Evolutionary conservation across 2,888 invertebrate genomes (phyloP), one percentile per base, ranked within the genome.

Genomic region (Agrotis ipsilon): DNA sequence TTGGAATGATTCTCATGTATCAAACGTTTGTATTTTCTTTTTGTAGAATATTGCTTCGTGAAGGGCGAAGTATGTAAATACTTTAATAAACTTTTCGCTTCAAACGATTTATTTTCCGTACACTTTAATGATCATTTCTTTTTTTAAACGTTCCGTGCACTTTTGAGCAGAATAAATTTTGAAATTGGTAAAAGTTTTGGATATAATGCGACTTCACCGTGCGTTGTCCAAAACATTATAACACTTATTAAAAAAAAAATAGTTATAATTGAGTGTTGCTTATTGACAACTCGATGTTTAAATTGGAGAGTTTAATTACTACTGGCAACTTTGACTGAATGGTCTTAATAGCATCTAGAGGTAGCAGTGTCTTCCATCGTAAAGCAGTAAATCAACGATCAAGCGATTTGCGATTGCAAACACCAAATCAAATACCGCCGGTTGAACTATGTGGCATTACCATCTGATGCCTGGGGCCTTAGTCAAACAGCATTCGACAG

Each of bases 351-450:
- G 24, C 5, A 65, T 32, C 19, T 39, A 39, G 45, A 43, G 19
- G 49, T 54, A 67, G 24, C 4, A 27, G 13, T 27, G 16, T 59
- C 51, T 46, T 24, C 43, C 55, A 55, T 32, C 39, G 16, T 27
- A 61, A 73, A 52, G 43, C 69, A 48, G 58, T 45, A 55, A 65
- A 67, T 32, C 59, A 49, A 19, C 71, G 49, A 64, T 67, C 66
- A 63, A 67, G 67, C 59, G 49, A 76, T 72, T 74, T 71, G 68
- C 61, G 19, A 65, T 79, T 75, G 69, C 81, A 83, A 83, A 83
- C 81, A 83, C 80, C 80, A 71, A 68, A 76, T 80, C 67, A 75
- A 81, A 84, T 85, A 76, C 80, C 75, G 58, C 18, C 45, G 61
- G 21, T 59, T 19, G 60, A 75, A 79, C 62, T 78, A 78, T 78